Base-by-base conservation (phyloP, 1,140 invertebrate species). In the Antheraea pernyi region DNA sequence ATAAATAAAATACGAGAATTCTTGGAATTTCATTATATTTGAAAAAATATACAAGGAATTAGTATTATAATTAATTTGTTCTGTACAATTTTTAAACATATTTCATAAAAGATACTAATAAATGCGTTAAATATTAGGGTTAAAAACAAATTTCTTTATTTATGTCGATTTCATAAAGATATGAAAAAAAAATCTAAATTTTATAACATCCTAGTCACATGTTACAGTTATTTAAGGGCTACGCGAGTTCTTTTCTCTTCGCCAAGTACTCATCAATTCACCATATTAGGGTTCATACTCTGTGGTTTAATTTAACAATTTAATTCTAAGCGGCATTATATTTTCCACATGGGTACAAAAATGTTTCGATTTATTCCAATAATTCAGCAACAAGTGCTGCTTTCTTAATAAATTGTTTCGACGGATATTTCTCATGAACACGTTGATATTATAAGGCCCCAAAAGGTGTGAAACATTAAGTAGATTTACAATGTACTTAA, bases 11-110 rank as follows among this genome's bases (percentile, higher is more conserved):
- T 11, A 42, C 7, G 11, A 0, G 7, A 4, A 42, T 80, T 83
- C 76, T 85, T 82, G 78, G 78, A 79, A 87, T 83, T 84, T 84
- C 69, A 74, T 85, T 88, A 87, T 86, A 89, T 85, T 89, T 88
- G 83, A 84, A 88, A 88, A 89, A 88, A 89, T 89, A 88, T 88
- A 89, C 84, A 87, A 88, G 85, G 78, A 82, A 86, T 70, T 84
- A 76, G 77, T 81, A 80, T 82, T 85, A 88, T 77, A 82, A 82
- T 83, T 82, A 84, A 80, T 42, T 81, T 84, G 78, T 82, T 80
- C 83, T 88, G 87, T 88, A 89, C 87, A 88, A 79, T 30, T 30
- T 86, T 82, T 84, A 83, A 86, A 85, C 79, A 77, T 78, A 83
- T 65, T 68, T 67, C 46, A 80, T 80, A 76, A 84, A 77, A 72